Conservation (phyloP, 2,888 invertebrate species). For the Exocentrus adspersus region DNA sequence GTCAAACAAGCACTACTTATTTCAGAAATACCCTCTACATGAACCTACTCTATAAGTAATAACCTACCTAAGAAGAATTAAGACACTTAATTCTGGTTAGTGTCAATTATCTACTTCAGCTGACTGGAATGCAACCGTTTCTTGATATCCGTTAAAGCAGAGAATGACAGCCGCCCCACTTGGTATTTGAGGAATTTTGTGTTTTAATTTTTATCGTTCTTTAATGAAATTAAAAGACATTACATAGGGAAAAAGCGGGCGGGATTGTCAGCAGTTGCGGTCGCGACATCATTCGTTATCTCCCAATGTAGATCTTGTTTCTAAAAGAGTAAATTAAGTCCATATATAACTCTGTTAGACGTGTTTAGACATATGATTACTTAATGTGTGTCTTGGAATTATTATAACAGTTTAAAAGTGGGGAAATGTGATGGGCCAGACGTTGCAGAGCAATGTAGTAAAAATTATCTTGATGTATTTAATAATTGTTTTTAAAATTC, state of each 20-base stretch:
- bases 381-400: background rate
- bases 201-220: conserved; percentile 45
- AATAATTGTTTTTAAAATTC: background rate
- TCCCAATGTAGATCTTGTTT: background rate
- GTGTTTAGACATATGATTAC: conserved; percentile 10
- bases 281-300: conserved; percentile 3
- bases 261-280: conserved; percentile 5
- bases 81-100: too few relatives aligned
- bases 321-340: background rate
- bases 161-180: too few relatives aligned
- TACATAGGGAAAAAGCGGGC: conserved; percentile 4
- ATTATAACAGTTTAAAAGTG: background rate
- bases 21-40: too few relatives aligned
- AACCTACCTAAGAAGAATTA: too few relatives aligned
- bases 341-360: background rate
- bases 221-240: conserved; percentile 43
- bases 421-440: background rate
- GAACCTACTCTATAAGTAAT: too few relatives aligned
- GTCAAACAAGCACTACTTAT: too few relatives aligned
- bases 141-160: too few relatives aligned
- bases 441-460: background rate
- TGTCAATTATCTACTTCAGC: too few relatives aligned
- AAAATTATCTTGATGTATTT: background rate
- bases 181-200: conserved; percentile 20
- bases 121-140: too few relatives aligned